phyloP scores from a whole-genome alignment of 2,113 vertebrate species.

The Lates calcarifer region DNA sequence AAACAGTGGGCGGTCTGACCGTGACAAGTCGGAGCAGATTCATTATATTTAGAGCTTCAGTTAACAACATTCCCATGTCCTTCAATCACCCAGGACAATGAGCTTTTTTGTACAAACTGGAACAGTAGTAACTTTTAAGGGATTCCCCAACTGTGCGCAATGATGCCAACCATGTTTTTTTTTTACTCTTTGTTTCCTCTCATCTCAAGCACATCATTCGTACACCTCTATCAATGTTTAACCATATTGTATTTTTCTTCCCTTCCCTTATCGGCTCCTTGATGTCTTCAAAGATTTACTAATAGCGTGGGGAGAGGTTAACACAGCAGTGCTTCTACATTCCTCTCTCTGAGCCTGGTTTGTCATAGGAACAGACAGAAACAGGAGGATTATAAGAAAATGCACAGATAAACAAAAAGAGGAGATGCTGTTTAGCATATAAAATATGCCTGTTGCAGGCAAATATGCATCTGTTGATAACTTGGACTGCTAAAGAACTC shows the following conservation, averaged over 20 bases:
- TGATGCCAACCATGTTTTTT: not conserved
- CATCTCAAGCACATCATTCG: conserved; percentile 17
- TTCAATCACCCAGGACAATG: conserved; percentile 48
- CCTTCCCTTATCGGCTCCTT: conserved; percentile 4
- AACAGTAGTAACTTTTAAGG: conserved; percentile 21
- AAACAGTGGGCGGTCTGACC: conserved; percentile 7
- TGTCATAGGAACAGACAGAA: conserved; percentile 5
- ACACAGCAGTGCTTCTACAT: conserved; percentile 23
- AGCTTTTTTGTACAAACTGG: conserved; percentile 17
- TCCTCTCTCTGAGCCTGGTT: not conserved
- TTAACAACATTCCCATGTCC: conserved; percentile 37
- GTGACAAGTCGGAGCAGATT: conserved; percentile 10
- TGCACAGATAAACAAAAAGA: not conserved
- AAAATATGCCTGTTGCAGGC: not conserved
- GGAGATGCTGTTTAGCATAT: not conserved
- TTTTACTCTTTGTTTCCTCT: not conserved
- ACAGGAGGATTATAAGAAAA: conserved; percentile 11
- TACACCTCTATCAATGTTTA: conserved; percentile 50
- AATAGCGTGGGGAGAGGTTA: conserved; percentile 5
- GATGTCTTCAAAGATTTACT: conserved; percentile 19
- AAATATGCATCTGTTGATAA: conserved; percentile 29
- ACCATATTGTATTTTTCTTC: conserved; percentile 39
- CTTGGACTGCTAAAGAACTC: conserved; percentile 4
- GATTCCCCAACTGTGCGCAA: conserved; percentile 42
- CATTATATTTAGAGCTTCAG: conserved; percentile 25